Base-by-base conservation (phyloP, 2,113 vertebrate genomes). In the Chelonoidis abingdonii region DNA sequence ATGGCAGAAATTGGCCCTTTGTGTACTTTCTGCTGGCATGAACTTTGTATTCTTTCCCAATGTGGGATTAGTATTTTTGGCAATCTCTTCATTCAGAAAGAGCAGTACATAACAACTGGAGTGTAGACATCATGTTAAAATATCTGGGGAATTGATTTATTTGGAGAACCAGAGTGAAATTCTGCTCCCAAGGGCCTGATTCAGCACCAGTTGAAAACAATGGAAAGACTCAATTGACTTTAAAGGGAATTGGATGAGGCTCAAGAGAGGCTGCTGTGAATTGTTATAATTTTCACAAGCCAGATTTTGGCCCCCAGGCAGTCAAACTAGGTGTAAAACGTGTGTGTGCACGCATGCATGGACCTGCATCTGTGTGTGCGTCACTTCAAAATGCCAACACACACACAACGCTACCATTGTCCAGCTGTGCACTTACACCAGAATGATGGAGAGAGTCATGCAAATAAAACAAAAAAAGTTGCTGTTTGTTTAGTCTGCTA, bases 401-500 rank as follows among this genome's bases (percentile, higher is more conserved):
- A 21, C 31, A 90, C 80, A 57, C 56, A 9, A 25, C 88, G 25
- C 65, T 80, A 57, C 0, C 49, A 6, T 22, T 47, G 31, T 86
- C 79, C 56, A 62, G 53, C 86, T 89, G 88, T 54, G 8, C 76
- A 84, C 1, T 80, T 84, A 21, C 35, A 80, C 6, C 62, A 65
- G 62, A 17, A 65, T 65, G 31, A n/a, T 17, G 35, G 62, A 62
- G 25, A 90, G 93, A 92, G 90, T 93, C 91, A 62, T 50, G 80
- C 62, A 29, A 91, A 57, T 35, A 92, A 90, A 1, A 4, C 65
- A 49, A 85, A 89, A 94, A 95, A 92, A 50, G 85, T 80, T 90
- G 83, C 84, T 83, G 35, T 86, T 94, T 92, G 62, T 96, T 95
- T 52, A 44, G 84, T 38, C 1, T 1, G 82, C 89, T 95, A 85